Base-by-base conservation (phyloP, 2,888 invertebrate genomes). In the Eledone cirrhosa region DNA sequence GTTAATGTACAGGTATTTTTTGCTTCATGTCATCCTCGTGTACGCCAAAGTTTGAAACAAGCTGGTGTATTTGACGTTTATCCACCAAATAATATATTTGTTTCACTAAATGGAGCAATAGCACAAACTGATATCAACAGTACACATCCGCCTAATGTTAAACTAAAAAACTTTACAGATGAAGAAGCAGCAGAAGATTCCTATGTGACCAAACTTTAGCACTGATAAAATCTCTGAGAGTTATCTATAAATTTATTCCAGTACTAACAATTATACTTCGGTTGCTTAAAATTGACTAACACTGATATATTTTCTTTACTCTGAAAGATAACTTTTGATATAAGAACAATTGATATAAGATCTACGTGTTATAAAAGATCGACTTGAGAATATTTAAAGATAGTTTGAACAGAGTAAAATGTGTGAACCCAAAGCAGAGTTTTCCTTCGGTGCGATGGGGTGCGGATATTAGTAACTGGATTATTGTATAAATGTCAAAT, bases 181-280 rank as follows among this genome's bases (percentile, higher is more conserved):
- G 87, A 87, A 31, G 88, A 88, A 77, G 88, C 88, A 1, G 85
- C 81, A 0, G 88, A 88, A 80, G 86, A 87, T 77, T 87, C 86
- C 33, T 87, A 87, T 75, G 81, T 87, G 33, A 86, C 86, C 29
- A 83, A 82, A 72, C 82, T 85, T 78, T 84, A 82, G 78, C 65
- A 22, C 77, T 24, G n/a, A 74, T 33, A 27, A 74, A 14, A 14
- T 31, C 33, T 74, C 7, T 31, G 27, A 19, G 14, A 33, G 33
- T 74, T 63, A 3, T 27, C 7, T 27, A 63, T 13, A 63, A 63
- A 63, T 13, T 11, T 5, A 0, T 41, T 0, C 11, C 41, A 41
- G 41, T 1, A 41, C 41, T 41, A 41, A 41, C 41, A 41, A 41
- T 11, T 41, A 41, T 5, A 41, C 8, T 2, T 41, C 41, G 11